Percentiles rank a stretch among this genome's conserved stretches.
Conservation (phyloP, 2,888 invertebrate genomes). For the Itoplectis maculator region DNA sequence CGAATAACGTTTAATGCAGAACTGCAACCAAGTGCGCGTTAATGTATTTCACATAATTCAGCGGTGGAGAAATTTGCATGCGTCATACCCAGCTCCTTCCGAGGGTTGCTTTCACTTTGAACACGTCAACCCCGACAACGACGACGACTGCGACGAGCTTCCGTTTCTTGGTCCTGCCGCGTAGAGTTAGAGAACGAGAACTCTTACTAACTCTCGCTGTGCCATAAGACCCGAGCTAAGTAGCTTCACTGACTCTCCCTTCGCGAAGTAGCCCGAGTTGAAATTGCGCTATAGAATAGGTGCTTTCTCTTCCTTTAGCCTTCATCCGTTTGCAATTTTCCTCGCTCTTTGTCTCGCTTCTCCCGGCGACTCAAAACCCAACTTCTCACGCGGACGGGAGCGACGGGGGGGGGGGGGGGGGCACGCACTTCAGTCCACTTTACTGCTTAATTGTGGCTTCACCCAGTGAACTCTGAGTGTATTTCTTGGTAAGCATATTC, state of each 20-base stretch:
- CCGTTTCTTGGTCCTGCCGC: conserved; percentile 57
- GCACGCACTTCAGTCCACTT: conserved; percentile 50
- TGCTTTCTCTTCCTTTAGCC: conserved; percentile 57
- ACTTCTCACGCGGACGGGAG: no score
- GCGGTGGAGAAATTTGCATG: conserved; percentile 57
- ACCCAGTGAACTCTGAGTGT: conserved; percentile 67
- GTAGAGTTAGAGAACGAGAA: conserved; percentile 37
- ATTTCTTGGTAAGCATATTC: conserved; percentile 67
- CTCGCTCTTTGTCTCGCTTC: conserved; percentile 50
- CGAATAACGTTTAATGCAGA: conserved; percentile 36
- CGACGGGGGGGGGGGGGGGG: no score
- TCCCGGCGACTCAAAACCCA: conserved; percentile 45
- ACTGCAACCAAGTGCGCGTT: conserved; percentile 29
- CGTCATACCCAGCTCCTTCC: conserved; percentile 56
- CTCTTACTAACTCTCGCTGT: conserved; percentile 66
- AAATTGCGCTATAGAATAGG: conserved; percentile 58
- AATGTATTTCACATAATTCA: conserved; percentile 56
- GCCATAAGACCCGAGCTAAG: conserved; percentile 67
- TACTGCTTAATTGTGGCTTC: conserved; percentile 44
- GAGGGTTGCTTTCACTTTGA: conserved; percentile 56
- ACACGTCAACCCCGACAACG: conserved; percentile 58
- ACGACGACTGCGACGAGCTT: conserved; percentile 59
- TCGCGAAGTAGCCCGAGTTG: conserved; percentile 61
- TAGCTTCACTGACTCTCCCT: conserved; percentile 62
- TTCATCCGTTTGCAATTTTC: conserved; percentile 60